Evolutionary conservation across 2,888 invertebrate species (phyloP), one percentile per base, ranked within the genome.

Genomic region (Folsomia candida): DNA sequence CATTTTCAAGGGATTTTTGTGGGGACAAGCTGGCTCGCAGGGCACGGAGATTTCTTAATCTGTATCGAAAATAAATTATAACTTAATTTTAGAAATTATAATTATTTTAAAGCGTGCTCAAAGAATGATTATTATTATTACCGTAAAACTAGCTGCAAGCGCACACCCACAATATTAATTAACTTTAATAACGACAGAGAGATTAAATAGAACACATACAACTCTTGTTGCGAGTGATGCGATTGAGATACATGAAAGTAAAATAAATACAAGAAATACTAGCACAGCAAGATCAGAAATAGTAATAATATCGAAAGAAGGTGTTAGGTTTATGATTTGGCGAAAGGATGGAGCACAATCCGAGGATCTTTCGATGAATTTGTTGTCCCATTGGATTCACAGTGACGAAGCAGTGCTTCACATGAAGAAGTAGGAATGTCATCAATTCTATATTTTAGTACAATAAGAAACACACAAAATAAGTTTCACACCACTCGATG

Each of bases 271-370:
- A 9, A 9, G 14, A 37, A n/a, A 37, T 4, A 6, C 4, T 20
- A 20, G 18, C 22, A 54, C 54, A 54, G 20, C 20, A 54, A 6
- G 4, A 54, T 20, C 6, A 22, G 6, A 20, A 14, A 54, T n/a
- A n/a, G 51, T 51, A 37, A 62, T 6, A 29, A n/a, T 6, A 29
- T 26, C 37, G 22, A 27, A 28, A 64, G 18, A 25, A 60, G 63
- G 47, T 62, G 24, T 20, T 20, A 51, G 51, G 51, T 69, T 76
- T 66, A 76, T 25, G 76, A 68, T 70, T 76, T 76, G 37, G 76
- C 72, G 71, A 76, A 76, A 59, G 76, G 76, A 58, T 76, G 76
- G 65, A 76, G 71, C 57, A 76, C 72, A 67, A 76, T 76, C 69
- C 76, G 51, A 22, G 76, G 76, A 51, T 76, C 76, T 61, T 71